Conservation (phyloP, 1,140 invertebrate genomes). For the Pectinophora gossypiella region DNA sequence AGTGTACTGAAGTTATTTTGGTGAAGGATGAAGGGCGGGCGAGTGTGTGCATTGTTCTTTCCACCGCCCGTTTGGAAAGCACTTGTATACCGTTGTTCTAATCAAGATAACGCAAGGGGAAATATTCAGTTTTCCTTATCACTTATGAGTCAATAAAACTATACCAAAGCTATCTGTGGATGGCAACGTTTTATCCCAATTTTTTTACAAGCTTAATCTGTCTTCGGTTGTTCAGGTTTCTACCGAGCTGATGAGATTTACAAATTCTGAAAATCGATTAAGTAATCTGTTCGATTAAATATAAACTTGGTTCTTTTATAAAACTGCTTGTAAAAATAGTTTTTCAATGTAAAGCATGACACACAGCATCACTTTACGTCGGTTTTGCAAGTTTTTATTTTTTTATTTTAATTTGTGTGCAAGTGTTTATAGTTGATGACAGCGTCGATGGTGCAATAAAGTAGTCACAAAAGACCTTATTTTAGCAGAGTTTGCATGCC, state of each 20-base stretch:
- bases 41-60: slow-evolving; percentile 62
- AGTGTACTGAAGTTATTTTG: background rate
- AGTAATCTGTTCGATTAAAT: no score
- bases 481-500: background rate
- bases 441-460: background rate
- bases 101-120: slow-evolving; percentile 56
- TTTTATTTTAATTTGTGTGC: no score
- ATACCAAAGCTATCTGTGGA: background rate
- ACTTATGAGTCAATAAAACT: slow-evolving; percentile 8
- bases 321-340: no score
- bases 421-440: no score
- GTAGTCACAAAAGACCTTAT: slow-evolving; percentile 8
- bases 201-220: no score
- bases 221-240: no score
- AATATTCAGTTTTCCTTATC: slow-evolving; percentile 23
- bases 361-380: no score
- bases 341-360: no score
- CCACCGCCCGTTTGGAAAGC: slow-evolving; percentile 54
- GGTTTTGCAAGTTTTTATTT: no score
- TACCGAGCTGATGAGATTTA: no score
- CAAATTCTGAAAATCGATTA: no score
- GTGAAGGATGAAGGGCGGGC: slow-evolving; percentile 55
- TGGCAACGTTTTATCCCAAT: background rate
- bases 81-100: slow-evolving; percentile 58
- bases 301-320: no score